These are phyloP conservation scores for Nycticryphes semicollaris DNA, from an alignment of 2,113 vertebrate species.

Conservation along the genomic window DNA sequence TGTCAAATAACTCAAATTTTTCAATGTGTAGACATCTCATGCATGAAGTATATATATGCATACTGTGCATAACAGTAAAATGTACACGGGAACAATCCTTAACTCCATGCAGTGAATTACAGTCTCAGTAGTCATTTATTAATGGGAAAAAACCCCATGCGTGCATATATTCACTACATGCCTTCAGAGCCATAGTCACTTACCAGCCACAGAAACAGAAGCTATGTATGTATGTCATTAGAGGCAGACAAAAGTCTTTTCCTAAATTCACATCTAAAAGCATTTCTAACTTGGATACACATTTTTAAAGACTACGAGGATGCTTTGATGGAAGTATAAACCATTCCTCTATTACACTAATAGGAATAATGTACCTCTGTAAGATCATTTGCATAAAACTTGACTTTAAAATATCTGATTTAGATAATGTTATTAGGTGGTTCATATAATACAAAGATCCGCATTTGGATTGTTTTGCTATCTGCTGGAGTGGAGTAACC, in stretches of 20 bases:
- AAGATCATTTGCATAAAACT: constrained; percentile 23
- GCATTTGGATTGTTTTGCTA: neutral
- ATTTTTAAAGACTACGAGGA: neutral
- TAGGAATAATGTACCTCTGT: constrained; percentile 61
- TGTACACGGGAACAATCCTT: neutral
- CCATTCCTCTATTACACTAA: neutral
- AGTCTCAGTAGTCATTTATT: neutral
- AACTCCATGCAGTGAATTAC: constrained; percentile 28
- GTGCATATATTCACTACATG: neutral
- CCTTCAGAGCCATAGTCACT: neutral
- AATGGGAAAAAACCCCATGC: neutral
- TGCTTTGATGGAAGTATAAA: neutral
- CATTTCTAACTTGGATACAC: neutral
- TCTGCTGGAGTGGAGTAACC: neutral
- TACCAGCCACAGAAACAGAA: neutral
- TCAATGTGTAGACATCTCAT: constrained; percentile 11
- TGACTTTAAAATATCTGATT: neutral
- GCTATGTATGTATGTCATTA: neutral
- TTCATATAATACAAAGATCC: neutral
- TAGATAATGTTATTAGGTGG: neutral
- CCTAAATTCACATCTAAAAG: neutral
- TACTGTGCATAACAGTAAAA: neutral
- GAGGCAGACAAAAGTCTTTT: neutral
- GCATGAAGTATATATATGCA: neutral
- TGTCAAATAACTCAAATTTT: neutral